Base-by-base conservation (phyloP, 1,140 invertebrate genomes). In the Sitobion miscanthi region DNA sequence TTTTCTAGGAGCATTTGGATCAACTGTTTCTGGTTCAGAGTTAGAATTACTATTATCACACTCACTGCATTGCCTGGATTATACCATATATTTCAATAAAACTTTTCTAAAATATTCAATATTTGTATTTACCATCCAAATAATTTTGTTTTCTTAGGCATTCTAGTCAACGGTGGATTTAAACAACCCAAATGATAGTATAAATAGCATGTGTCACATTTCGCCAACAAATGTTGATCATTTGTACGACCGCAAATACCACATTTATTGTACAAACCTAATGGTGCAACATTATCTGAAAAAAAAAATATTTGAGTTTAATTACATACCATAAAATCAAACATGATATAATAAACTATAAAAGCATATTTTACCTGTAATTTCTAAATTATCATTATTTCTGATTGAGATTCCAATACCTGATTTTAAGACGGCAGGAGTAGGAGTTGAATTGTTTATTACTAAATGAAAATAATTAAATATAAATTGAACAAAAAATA, bases 101-200 rank as follows among this genome's bases (percentile, higher is more conserved):
- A 38, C 11, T 88, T 88, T 52, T 38, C 9, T 88, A 7, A 25
- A 90, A 62, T 93, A 91, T 54, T 89, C 45, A 69, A 62, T 82
- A 82, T 1, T 23, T 30, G 14, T 89, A 49, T 14, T 95, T 95
- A 98, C 99, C 98, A 99, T 94, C 98, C 98, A 96, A 96, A 98
- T 8, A 98, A 96, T 95, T 99, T 99, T 45, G 98, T 98, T 96
- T 99, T 99, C 95, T 98, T 98, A 1, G 99, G 99, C 95, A 99
- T 97, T 90, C 98, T 96, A 25, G 97, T 97, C 14, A 99, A 95
- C 30, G 98, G 98, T 42, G 99, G 99, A 95, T 98, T 98, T 86
- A 99, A 96, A 96, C 99, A 99, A 87, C 97, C 97, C 88, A 99
- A 95, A 96, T 99, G 99, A 96, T 99, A 99, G 95, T 98, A 97